Conservation (phyloP, 2,888 invertebrate species). For the Drosophila eohydei region DNA sequence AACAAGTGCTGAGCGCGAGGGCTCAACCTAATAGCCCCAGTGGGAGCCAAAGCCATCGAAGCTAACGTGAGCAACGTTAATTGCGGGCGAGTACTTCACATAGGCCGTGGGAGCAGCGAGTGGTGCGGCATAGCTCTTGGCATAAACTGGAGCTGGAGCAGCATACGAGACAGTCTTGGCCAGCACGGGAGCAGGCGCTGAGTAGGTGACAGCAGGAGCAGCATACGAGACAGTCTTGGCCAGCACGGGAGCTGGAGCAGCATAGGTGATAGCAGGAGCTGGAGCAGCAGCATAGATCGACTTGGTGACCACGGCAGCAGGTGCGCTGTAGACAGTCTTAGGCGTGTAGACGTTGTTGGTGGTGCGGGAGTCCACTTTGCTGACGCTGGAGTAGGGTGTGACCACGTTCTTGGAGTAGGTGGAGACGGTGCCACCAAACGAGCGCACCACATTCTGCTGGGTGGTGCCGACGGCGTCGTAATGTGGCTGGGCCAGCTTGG, state of each 20-base stretch:
- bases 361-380: constrained; percentile 86
- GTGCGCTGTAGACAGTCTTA: constrained; percentile 77
- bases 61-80: constrained; percentile 86
- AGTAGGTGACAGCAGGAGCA: constrained; percentile 56
- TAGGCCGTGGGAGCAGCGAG: constrained; percentile 72
- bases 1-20: constrained; percentile 38
- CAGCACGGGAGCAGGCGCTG: constrained; percentile 50
- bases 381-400: constrained; percentile 87
- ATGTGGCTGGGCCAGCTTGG: constrained; percentile 81
- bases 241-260: constrained; percentile 54
- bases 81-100: constrained; percentile 71
- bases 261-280: constrained; percentile 52
- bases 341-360: constrained; percentile 87
- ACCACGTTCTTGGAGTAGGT: constrained; percentile 87
- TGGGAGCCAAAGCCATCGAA: constrained; percentile 88
- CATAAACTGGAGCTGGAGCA: constrained; percentile 71
- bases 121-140: constrained; percentile 63
- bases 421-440: constrained; percentile 87
- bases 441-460: constrained; percentile 87
- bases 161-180: constrained; percentile 67
- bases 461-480: constrained; percentile 84
- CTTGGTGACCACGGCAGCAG: constrained; percentile 75
- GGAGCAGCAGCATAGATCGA: constrained; percentile 61
- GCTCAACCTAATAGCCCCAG: constrained; percentile 87
- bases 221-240: constrained; percentile 33